Evolutionary conservation across 2,888 invertebrate genomes (phyloP), one percentile per base, ranked within the genome.

Genomic region (Meiosimyza platycephala): DNA sequence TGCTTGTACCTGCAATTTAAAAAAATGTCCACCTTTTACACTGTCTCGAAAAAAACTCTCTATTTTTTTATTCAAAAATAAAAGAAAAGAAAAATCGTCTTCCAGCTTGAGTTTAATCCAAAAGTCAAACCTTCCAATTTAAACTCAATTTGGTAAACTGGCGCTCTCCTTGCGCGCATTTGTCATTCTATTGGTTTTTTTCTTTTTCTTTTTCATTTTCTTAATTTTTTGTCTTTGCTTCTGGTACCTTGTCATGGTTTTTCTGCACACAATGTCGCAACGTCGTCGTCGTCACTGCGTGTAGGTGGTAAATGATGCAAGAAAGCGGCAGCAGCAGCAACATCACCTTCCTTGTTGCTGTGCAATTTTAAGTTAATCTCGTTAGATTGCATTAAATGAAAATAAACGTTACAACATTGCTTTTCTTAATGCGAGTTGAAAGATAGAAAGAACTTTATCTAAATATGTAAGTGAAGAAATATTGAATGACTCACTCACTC

Each of bases 141-240:
- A 80, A 80, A 79, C 79, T 77, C 80, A 80, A 82, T 81, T 82
- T 81, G 77, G 76, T 77, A 77, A 78, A 79, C 79, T 78, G 76
- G 75, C 75, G 74, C 57, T n/a, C 63, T 59, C 74, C 62, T 54
- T 63, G 48, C 50, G 57, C 60, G 63, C 68, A 57, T 71, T 62
- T 67, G 67, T 66, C 66, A 55, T 12, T 15, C 9, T 33, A 7
- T 22, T 18, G 50, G 28, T 28, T 28, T 28, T 7, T 28, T 9
- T 28, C 9, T n/a, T 11, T 55, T 57, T 55, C 15, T 40, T 7
- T 28, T 9, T n/a, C 9, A 1, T 11, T 55, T 67, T 55, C 15
- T 40, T 18, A 18, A 1, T 55, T 48, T 18, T n/a, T 22, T 15
- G 15, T 5, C 57, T 28, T 9, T 18, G 7, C 33, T 22, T 15